A percentile compares a stretch with the other conserved stretches of the same genome.
These are phyloP conservation scores for Drosophila anomalipes DNA, from an alignment of 2,888 invertebrate species.

Conservation along the genomic window DNA sequence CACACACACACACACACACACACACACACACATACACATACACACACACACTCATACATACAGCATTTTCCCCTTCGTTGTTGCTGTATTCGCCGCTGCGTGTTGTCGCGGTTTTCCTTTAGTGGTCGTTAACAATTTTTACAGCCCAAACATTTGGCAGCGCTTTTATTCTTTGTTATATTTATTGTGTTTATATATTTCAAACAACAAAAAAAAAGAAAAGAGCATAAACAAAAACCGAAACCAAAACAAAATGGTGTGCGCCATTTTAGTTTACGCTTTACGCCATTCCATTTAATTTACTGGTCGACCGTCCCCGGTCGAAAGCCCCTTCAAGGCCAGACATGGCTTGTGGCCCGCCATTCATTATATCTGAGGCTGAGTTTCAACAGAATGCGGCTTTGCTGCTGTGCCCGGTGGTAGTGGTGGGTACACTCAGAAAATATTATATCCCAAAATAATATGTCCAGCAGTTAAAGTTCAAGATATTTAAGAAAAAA, in stretches of 20 bases:
- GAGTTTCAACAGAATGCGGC: slow-evolving; percentile 12
- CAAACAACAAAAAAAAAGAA: slow-evolving; percentile 35
- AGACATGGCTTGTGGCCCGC: slow-evolving; percentile 40
- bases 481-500: too few species aligned
- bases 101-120: slow-evolving; percentile 69
- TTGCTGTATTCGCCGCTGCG: slow-evolving; percentile 30
- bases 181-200: slow-evolving; percentile 71
- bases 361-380: slow-evolving; percentile 43
- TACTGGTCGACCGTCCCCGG: slow-evolving; percentile 31
- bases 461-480: background rate
- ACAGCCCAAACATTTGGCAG: slow-evolving; percentile 73
- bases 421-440: background rate
- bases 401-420: background rate
- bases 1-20: slow-evolving; percentile 26
- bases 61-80: background rate
- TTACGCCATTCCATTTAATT: slow-evolving; percentile 65
- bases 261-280: slow-evolving; percentile 58
- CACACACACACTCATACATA: slow-evolving; percentile 14
- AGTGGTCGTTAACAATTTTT: slow-evolving; percentile 76
- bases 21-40: slow-evolving; percentile 20
- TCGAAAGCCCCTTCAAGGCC: slow-evolving; percentile 31
- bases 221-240: background rate
- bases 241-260: slow-evolving; percentile 32
- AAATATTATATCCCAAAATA: background rate
- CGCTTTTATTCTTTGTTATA: slow-evolving; percentile 62